Base-by-base conservation (phyloP, 2,113 vertebrate genomes). In the Nothoprocta perdicaria region DNA sequence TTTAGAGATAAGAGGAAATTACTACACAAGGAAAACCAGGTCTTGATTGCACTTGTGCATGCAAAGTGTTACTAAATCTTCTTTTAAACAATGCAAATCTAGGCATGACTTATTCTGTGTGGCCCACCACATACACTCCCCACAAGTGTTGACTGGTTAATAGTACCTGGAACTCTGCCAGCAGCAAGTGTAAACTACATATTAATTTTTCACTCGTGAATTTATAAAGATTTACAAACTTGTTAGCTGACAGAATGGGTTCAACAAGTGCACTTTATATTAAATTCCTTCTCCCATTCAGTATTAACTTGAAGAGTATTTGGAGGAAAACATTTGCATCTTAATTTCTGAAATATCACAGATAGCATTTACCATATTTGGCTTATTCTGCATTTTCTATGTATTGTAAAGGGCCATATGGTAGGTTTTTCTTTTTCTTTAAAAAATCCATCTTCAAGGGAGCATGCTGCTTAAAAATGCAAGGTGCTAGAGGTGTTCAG, bases 281-380 rank as follows among this genome's bases (percentile, higher is more conserved):
- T 86, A 62, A 90, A 79, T 76, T 84, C 29, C 58, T 93, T 88
- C 69, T 88, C 35, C 53, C 66, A 19, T 27, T 38, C 2, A 12
- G 74, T 76, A 84, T 81, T 79, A 73, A 84, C 66, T 88, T 93
- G 74, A 90, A 94, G 86, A 21, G 57, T 78, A 81, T 86, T 48
- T 12, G 43, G 29, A 53, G 86, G 63, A 33, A 80, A 88, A 33
- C 9, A 26, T 79, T 84, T 86, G 91, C 6, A 48, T 75, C 63
- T 79, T 75, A 90, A 84, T 86, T 93, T 45, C 62, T 84, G 35
- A 12, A 65, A 31, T 79, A 27, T 5, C 78, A 50, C 65, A 86
- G n/a, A 40, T 90, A 57, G 24, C n/a, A 78, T n/a, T 67, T 74
- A 27, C 21, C 69, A 35, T 86, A 10, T 72, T 81, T 33, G 65